Percentiles rank a stretch among this genome's conserved stretches.
These are phyloP conservation scores for Cylas formicarius DNA, from an alignment of 1,140 invertebrate genomes.

Conservation along the genomic window DNA sequence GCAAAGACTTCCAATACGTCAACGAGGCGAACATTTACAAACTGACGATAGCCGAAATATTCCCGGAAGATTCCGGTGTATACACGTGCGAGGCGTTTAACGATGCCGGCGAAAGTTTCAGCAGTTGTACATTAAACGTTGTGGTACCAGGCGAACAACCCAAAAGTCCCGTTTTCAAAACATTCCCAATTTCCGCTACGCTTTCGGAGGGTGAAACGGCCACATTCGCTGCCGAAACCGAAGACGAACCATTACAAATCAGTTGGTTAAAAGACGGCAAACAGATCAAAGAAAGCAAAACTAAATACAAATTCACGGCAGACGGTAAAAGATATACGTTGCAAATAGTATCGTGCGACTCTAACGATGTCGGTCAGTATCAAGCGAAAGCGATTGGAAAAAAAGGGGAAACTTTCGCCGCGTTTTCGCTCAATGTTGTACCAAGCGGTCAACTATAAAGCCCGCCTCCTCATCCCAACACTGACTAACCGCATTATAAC, in stretches of 20 bases:
- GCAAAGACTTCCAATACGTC: slow-evolving; percentile 91
- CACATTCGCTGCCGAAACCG: slow-evolving; percentile 72
- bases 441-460: slow-evolving; percentile 35
- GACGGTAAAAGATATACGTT: slow-evolving; percentile 70
- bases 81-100: slow-evolving; percentile 97
- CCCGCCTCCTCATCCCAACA: slow-evolving; percentile 23
- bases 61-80: slow-evolving; percentile 87
- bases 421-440: slow-evolving; percentile 80
- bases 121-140: slow-evolving; percentile 80
- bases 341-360: slow-evolving; percentile 65
- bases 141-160: slow-evolving; percentile 78
- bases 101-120: slow-evolving; percentile 88
- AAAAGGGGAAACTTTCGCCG: slow-evolving; percentile 71
- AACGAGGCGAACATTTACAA: slow-evolving; percentile 87
- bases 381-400: slow-evolving; percentile 77
- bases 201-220: slow-evolving; percentile 73
- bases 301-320: slow-evolving; percentile 73
- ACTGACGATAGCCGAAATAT: slow-evolving; percentile 86
- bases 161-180: slow-evolving; percentile 74
- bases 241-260: slow-evolving; percentile 53
- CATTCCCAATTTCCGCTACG: slow-evolving; percentile 84
- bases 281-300: slow-evolving; percentile 60
- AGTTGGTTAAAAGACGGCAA: slow-evolving; percentile 89
- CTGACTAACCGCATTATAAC: no score
- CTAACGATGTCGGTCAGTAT: slow-evolving; percentile 85